Conservation (phyloP, 2,888 invertebrate genomes). For the Epiblema foenella region DNA sequence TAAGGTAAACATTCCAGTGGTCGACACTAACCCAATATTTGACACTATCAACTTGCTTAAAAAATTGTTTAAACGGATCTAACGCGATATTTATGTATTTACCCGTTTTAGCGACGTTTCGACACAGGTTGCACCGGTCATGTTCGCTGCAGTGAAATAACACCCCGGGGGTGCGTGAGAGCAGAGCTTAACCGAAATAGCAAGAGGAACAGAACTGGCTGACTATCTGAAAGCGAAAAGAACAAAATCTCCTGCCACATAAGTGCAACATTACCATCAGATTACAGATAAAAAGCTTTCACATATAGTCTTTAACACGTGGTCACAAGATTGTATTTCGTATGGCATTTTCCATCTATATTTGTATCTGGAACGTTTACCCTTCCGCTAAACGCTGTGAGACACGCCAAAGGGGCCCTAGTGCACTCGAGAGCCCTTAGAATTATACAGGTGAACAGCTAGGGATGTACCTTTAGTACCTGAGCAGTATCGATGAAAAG, state of each 20-base stretch:
- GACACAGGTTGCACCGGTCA: no score
- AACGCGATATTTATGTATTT: no score
- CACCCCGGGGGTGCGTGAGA: no score
- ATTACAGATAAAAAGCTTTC: background rate
- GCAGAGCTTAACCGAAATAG: no score
- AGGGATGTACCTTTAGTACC: background rate
- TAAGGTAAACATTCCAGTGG: no score
- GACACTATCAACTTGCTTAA: no score
- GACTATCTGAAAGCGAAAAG: no score
- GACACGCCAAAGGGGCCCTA: constrained; percentile 10
- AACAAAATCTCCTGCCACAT: background rate
- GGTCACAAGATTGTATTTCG: background rate
- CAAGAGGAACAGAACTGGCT: no score
- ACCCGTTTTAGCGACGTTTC: no score
- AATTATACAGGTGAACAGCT: constrained; percentile 29
- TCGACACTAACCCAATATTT: no score
- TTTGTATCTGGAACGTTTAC: background rate
- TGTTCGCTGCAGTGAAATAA: no score
- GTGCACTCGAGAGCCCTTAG: constrained; percentile 63
- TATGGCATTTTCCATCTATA: background rate
- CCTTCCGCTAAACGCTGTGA: constrained; percentile 1
- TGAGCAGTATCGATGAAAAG: background rate
- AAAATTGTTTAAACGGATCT: no score
- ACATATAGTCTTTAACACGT: background rate
- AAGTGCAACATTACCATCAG: background rate